A percentile compares a stretch with the other conserved stretches of the same genome.
Conservation (phyloP, 2,797 vertebrate genomes). For the Eulemur rubriventer region DNA sequence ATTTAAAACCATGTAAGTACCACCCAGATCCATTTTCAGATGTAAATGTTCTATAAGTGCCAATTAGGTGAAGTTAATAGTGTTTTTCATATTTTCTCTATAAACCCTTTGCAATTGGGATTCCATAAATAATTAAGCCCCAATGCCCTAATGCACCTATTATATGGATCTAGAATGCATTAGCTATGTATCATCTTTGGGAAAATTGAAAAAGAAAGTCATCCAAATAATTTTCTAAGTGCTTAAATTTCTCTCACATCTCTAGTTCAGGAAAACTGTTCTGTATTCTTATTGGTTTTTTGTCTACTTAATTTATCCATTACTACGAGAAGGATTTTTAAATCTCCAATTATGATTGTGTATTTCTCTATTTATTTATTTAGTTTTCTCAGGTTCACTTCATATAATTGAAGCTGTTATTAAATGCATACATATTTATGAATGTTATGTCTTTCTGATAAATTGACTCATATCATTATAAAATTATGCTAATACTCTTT, state of each 20-base stretch:
- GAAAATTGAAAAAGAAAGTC: not conserved
- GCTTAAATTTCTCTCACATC: not conserved
- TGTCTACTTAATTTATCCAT: not conserved
- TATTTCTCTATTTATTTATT: not conserved
- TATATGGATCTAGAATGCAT: not conserved
- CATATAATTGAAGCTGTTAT: not conserved
- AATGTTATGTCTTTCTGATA: not conserved
- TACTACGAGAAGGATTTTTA: not conserved
- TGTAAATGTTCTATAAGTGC: not conserved
- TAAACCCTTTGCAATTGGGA: not conserved
- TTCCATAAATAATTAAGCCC: not conserved
- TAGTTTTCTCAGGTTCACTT: slow-evolving; percentile 7
- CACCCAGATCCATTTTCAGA: not conserved
- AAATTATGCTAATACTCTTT: not conserved
- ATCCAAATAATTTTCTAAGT: not conserved
- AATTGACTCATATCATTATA: not conserved
- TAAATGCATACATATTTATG: not conserved
- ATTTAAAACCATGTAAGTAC: not conserved
- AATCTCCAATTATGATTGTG: not conserved
- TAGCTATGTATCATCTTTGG: not conserved
- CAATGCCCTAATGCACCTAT: not conserved
- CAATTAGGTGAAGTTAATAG: not conserved
- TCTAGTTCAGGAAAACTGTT: not conserved
- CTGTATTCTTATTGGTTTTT: not conserved
- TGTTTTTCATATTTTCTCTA: not conserved